Conservation (phyloP, 2,888 invertebrate genomes). For the Panzeria rudis region DNA sequence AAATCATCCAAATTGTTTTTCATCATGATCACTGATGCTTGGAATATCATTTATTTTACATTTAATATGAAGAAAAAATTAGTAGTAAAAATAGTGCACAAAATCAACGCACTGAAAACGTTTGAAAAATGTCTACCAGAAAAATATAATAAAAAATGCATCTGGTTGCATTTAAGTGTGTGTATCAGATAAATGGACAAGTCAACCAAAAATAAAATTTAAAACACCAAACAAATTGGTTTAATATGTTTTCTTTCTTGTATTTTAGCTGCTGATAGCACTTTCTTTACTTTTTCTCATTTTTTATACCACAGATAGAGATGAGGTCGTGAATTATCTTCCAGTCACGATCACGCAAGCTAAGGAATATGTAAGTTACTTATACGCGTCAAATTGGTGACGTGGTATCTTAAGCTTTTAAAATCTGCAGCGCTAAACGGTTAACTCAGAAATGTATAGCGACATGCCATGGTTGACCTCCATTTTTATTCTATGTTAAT, state of each 20-base stretch:
- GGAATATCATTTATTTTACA: slow-evolving; percentile 16
- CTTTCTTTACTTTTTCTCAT: not conserved
- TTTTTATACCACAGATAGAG: not conserved
- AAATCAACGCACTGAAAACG: slow-evolving; percentile 30
- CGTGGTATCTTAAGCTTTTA: no score
- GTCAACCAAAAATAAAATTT: not conserved
- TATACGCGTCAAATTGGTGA: no score
- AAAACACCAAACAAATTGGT: not conserved
- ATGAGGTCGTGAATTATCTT: not conserved
- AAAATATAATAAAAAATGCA: not conserved
- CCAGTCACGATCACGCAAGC: no score
- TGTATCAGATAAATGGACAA: not conserved
- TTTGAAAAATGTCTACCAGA: not conserved
- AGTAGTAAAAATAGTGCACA: slow-evolving; percentile 10
- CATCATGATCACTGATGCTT: slow-evolving; percentile 33
- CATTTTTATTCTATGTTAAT: no score
- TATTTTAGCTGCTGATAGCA: not conserved
- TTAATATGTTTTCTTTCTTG: not conserved
- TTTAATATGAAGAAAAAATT: slow-evolving; percentile 5
- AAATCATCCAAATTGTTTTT: slow-evolving; percentile 10
- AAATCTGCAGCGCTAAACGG: no score
- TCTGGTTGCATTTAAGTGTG: not conserved
- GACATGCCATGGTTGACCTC: no score
- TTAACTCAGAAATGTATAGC: no score
- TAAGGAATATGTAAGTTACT: not conserved